These are phyloP conservation scores for Antennarius striatus DNA, from an alignment of 2,113 vertebrate species.

Conservation along the genomic window DNA sequence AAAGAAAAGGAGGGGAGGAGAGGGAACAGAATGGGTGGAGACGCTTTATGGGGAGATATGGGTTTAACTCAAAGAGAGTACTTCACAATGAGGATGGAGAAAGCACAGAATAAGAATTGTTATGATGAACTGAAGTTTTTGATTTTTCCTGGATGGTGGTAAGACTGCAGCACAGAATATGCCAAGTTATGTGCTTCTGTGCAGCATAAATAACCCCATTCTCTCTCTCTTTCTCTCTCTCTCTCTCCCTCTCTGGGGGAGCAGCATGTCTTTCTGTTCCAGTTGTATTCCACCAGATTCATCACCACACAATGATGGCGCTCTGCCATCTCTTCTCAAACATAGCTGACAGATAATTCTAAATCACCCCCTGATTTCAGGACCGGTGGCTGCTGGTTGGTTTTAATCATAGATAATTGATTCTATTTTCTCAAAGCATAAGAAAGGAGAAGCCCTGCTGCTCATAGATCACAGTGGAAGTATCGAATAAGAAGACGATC, in stretches of 20 bases:
- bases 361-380: constrained; percentile 59
- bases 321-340: constrained; percentile 56
- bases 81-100: constrained; percentile 27
- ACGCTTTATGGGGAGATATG: constrained; percentile 36
- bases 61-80: constrained; percentile 36
- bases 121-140: constrained; percentile 30
- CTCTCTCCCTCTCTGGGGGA: constrained; percentile 2
- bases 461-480: constrained; percentile 36
- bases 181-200: neutral
- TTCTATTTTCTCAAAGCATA: constrained; percentile 60
- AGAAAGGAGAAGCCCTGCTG: constrained; percentile 34
- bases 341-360: constrained; percentile 57
- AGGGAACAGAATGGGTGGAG: neutral
- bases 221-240: neutral
- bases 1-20: constrained; percentile 21
- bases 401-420: constrained; percentile 72
- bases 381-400: constrained; percentile 50
- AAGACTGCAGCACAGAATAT: constrained; percentile 13
- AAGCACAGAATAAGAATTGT: constrained; percentile 30
- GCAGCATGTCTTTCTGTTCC: constrained; percentile 39
- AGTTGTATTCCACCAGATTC: constrained; percentile 53
- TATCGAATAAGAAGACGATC: constrained; percentile 30
- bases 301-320: constrained; percentile 46
- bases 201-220: constrained; percentile 9
- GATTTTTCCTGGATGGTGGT: constrained; percentile 22